These are phyloP conservation scores for Eustalomyia histrio DNA, from an alignment of 2,888 invertebrate genomes.

Conservation along the genomic window DNA sequence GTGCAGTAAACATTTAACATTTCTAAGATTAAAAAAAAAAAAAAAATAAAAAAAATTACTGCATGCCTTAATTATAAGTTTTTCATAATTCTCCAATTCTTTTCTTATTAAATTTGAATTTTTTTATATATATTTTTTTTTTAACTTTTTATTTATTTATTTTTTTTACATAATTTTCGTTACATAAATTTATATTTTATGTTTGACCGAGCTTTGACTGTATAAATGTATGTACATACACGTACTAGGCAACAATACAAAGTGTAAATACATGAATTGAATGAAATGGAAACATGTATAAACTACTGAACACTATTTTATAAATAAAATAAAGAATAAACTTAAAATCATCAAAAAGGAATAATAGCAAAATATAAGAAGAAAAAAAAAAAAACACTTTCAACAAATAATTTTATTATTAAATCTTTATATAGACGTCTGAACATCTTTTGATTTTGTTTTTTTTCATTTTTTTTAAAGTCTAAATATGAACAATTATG, in stretches of 20 bases:
- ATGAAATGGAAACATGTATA: conserved; percentile 3
- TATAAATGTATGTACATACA: too few species aligned
- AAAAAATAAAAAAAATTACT: too few species aligned
- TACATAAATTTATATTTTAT: too few species aligned
- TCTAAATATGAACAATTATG: conserved; percentile 22
- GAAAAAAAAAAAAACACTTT: conserved; percentile 2
- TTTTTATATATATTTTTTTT: too few species aligned
- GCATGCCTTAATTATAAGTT: too few species aligned
- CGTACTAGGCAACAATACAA: neutral
- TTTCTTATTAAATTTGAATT: too few species aligned
- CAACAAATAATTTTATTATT: neutral
- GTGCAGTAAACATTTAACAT: too few species aligned
- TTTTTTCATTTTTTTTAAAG: conserved; percentile 1
- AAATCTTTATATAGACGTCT: conserved; percentile 1
- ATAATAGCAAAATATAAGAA: neutral
- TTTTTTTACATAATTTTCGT: too few species aligned
- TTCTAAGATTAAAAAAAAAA: too few species aligned
- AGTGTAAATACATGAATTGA: neutral
- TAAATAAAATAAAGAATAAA: neutral
- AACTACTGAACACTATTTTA: conserved; percentile 28
- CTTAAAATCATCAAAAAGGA: neutral
- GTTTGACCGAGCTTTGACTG: too few species aligned
- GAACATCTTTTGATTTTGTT: conserved; percentile 2
- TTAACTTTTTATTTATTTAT: too few species aligned
- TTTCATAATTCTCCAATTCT: too few species aligned